These are phyloP conservation scores for Formica selysi DNA, from an alignment of 1,140 invertebrate genomes.

Conservation along the genomic window DNA sequence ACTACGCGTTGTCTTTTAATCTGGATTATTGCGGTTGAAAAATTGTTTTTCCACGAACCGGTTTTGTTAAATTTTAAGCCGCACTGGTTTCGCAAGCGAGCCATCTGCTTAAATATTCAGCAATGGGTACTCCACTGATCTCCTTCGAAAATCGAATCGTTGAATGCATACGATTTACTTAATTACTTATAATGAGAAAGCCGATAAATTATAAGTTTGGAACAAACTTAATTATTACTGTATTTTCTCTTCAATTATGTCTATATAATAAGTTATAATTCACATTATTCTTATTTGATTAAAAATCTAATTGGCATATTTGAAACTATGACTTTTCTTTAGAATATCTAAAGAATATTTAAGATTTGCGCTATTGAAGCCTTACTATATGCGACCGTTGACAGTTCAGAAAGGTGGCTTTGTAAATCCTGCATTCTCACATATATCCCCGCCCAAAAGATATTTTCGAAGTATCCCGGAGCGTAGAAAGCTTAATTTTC, in stretches of 20 bases:
- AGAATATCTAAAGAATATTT: background rate
- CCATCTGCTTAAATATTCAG: background rate
- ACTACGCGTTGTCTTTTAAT: background rate
- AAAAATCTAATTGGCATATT: too few relatives aligned
- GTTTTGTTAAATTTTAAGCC: conserved; percentile 36
- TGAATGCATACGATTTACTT: conserved; percentile 30
- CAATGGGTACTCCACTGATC: conserved; percentile 28
- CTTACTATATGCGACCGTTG: background rate
- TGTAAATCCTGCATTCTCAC: background rate
- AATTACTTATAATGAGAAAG: conserved; percentile 40
- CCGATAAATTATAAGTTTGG: background rate
- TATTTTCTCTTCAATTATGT: background rate
- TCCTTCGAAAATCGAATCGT: conserved; percentile 34
- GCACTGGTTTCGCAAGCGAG: conserved; percentile 10
- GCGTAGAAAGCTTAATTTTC: background rate
- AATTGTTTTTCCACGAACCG: conserved; percentile 17
- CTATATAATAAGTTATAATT: too few relatives aligned
- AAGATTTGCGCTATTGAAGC: background rate
- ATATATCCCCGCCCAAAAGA: background rate
- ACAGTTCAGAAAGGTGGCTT: background rate
- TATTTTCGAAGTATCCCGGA: background rate
- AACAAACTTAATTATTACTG: conserved; percentile 2
- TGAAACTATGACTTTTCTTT: background rate
- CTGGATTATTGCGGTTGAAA: background rate
- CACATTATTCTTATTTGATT: too few relatives aligned